Base-by-base conservation (phyloP, 2,888 invertebrate species). In the Clostera curtula region DNA sequence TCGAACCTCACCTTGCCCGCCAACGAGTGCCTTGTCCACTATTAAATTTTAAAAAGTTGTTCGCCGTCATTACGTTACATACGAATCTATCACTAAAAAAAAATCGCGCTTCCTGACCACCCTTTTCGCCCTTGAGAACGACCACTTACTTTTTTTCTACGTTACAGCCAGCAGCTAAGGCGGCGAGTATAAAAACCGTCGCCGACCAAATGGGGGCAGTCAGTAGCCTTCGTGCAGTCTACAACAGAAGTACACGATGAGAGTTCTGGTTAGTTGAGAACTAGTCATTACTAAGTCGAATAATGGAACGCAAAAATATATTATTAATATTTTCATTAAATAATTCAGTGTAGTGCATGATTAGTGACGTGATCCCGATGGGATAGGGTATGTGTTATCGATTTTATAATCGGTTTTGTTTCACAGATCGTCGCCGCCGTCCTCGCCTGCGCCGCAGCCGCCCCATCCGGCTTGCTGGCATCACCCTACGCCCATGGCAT, bases 351-450 rank as follows among this genome's bases (percentile, higher is more conserved):
- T 31, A 37, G 34, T 38, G 25, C 25, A 40, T 21, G 16, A 18
- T 43, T 32, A 30, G 35, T 38, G 40, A 38, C 41, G 29, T 43
- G 33, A 48, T 17, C 23, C 42, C 27, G 39, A 34, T 40, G 35
- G 14, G 15, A 23, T 23, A 23, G 6, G 12, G 14, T 27, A 24
- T 21, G 27, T 27, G 24, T 20, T 25, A 27, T 43, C 29, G 41
- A 37, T 42, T 35, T 42, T 40, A 37, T 40, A 48, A 47, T 45
- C 34, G 29, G 43, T 49, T 49, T 61, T 54, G 43, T 49, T 62
- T 66, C 62, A 24, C 76, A 87, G 87, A 85, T 86, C 74, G 84
- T 85, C 56, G 73, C 87, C 72, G 80, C 86, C 73, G 66, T 86
- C 66, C 61, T 67, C 59, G 67, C 67, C 68, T 73, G 69, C 70